These are phyloP conservation scores for Sclerodermus sp. DNA, from an alignment of 2,888 invertebrate genomes.

Conservation along the genomic window DNA sequence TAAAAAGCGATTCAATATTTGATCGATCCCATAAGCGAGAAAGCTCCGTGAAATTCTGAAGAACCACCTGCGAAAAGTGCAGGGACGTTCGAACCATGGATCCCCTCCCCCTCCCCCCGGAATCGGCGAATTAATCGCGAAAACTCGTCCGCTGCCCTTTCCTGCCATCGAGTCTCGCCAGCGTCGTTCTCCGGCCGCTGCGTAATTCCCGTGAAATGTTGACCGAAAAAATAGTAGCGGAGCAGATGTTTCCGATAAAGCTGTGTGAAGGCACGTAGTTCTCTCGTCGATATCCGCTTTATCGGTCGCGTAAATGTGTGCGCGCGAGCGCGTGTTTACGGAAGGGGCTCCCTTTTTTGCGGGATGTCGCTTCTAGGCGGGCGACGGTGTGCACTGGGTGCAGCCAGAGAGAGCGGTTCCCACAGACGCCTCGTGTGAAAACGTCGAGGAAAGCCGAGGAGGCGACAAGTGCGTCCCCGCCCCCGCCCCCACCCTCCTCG, in stretches of 20 bases:
- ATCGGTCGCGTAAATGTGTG: neutral
- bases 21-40: slow-evolving; percentile 18
- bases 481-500: too few species aligned
- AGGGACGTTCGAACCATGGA: too few species aligned
- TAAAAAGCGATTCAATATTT: too few species aligned
- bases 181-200: too few species aligned
- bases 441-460: slow-evolving; percentile 40
- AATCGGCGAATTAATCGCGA: too few species aligned
- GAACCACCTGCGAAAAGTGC: too few species aligned
- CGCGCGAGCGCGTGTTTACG: slow-evolving; percentile 33
- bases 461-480: slow-evolving; percentile 40
- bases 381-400: slow-evolving; percentile 33
- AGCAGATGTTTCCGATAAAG: slow-evolving; percentile 6
- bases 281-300: too few species aligned
- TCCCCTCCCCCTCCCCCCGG: too few species aligned
- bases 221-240: slow-evolving; percentile 1
- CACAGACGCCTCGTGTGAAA: slow-evolving; percentile 52
- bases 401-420: slow-evolving; percentile 44
- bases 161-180: too few species aligned
- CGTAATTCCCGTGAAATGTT: neutral
- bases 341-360: slow-evolving; percentile 36
- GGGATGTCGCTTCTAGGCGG: slow-evolving; percentile 31
- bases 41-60: too few species aligned
- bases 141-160: too few species aligned
- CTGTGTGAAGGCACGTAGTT: slow-evolving; percentile 6